phyloP scores from a whole-genome alignment of 2,888 invertebrate species.

The Amorpha juglandis region DNA sequence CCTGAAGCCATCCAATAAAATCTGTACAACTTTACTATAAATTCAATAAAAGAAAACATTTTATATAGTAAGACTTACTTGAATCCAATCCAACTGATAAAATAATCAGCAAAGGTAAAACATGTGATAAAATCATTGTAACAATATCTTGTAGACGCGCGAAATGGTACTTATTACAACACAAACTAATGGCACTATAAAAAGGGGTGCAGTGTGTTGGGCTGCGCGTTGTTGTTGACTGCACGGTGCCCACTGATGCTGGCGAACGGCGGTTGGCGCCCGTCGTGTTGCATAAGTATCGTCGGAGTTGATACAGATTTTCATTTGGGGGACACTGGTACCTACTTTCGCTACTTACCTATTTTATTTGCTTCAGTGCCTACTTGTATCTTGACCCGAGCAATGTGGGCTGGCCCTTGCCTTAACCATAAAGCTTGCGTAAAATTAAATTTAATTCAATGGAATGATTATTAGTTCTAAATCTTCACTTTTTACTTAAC shows the following conservation, averaged over 20 bases:
- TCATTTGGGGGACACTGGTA: constrained; percentile 81
- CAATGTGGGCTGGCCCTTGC: constrained; percentile 34
- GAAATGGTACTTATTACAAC: not conserved
- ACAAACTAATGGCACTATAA: constrained; percentile 26
- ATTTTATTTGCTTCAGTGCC: constrained; percentile 45
- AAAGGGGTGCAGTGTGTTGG: constrained; percentile 16
- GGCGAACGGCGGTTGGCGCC: constrained; percentile 57
- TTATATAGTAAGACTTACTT: constrained; percentile 22
- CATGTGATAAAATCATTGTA: constrained; percentile 25
- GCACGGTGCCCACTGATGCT: constrained; percentile 62
- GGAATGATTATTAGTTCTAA: no score
- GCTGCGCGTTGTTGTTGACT: constrained; percentile 51
- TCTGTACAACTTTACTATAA: no score
- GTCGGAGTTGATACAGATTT: constrained; percentile 77
- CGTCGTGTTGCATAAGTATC: constrained; percentile 73
- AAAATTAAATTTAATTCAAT: not conserved
- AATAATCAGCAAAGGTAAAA: constrained; percentile 23
- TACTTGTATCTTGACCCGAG: constrained; percentile 22
- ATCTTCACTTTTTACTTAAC: no score
- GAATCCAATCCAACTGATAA: constrained; percentile 25
- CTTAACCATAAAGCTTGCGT: not conserved
- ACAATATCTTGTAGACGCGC: not conserved
- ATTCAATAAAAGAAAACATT: no score
- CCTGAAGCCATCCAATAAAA: no score
- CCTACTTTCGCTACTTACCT: constrained; percentile 74